phyloP scores from a whole-genome alignment of 2,888 invertebrate genomes.

The Sinotaia quadrata region DNA sequence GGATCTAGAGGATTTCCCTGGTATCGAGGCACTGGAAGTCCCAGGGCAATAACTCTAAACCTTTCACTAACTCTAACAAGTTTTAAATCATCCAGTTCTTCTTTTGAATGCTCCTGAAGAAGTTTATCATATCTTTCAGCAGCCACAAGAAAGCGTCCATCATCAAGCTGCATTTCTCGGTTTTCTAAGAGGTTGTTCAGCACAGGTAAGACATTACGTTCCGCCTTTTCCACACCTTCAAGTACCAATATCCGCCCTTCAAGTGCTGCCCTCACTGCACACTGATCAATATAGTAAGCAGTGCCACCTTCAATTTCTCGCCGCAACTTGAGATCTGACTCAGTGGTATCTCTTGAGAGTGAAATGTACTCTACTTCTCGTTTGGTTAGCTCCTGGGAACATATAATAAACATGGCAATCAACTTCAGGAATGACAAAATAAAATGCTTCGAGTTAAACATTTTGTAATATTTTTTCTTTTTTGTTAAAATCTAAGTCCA shows the following conservation, averaged over 20 bases:
- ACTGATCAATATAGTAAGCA: constrained; percentile 94
- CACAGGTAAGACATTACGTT: constrained; percentile 95
- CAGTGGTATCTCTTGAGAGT: constrained; percentile 94
- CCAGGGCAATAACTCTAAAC: constrained; percentile 79
- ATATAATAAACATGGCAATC: background rate
- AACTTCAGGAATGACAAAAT: background rate
- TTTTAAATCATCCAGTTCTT: constrained; percentile 87
- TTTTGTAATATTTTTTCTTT: too few relatives aligned
- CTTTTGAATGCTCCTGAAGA: constrained; percentile 84
- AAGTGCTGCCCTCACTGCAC: constrained; percentile 92
- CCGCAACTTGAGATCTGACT: constrained; percentile 95
- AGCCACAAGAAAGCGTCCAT: constrained; percentile 93
- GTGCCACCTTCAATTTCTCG: constrained; percentile 91
- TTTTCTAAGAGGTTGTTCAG: constrained; percentile 97
- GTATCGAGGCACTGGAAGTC: constrained; percentile 70
- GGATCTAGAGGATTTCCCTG: constrained; percentile 94
- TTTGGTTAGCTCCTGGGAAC: constrained; percentile 82
- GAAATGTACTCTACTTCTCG: constrained; percentile 94
- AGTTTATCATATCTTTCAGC: constrained; percentile 91
- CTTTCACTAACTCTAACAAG: constrained; percentile 92
- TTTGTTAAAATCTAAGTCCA: background rate
- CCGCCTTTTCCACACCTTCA: constrained; percentile 98
- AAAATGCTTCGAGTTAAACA: too few relatives aligned
- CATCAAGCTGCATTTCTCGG: constrained; percentile 98
- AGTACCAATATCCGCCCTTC: constrained; percentile 90